Percentiles rank a stretch among this genome's conserved stretches.
phyloP scores from a whole-genome alignment of 2,888 invertebrate species.

The Morpho deidamia region DNA sequence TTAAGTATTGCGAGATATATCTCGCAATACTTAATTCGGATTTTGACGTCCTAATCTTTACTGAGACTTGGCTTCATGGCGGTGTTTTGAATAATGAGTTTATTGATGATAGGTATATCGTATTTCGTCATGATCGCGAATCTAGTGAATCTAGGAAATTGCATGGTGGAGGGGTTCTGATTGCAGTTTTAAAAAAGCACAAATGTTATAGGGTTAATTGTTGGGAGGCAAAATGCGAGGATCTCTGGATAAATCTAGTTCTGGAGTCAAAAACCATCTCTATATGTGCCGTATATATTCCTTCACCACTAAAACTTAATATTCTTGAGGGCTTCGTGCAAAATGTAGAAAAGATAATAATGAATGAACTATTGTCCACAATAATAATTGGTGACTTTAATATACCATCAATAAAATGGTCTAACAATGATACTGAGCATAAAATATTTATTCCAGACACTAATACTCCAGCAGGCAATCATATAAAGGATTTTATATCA shows the following conservation, averaged over 20 bases:
- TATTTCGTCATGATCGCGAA: constrained; percentile 12
- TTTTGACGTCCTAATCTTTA: constrained; percentile 13
- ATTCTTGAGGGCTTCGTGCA: background rate
- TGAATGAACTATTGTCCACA: background rate
- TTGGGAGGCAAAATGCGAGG: background rate
- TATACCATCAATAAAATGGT: constrained; percentile 2
- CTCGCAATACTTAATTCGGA: constrained; percentile 5
- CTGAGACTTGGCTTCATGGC: constrained; percentile 14
- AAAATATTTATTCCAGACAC: background rate
- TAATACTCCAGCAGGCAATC: background rate
- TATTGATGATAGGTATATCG: constrained; percentile 8
- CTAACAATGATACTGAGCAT: background rate
- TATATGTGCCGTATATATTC: constrained; percentile 1
- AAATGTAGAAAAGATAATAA: constrained; percentile 6
- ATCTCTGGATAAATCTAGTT: background rate
- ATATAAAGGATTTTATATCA: constrained; percentile 4
- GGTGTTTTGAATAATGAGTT: constrained; percentile 9
- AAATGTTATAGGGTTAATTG: background rate
- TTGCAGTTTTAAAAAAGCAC: background rate
- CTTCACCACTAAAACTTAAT: background rate
- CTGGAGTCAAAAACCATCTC: constrained; percentile 1
- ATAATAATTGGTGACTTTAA: constrained; percentile 5
- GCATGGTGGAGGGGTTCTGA: constrained; percentile 13
- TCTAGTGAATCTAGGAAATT: constrained; percentile 1
- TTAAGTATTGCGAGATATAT: too few relatives aligned